phyloP scores from a whole-genome alignment of 1,140 invertebrate species.

The Drosophila tsacasi region DNA sequence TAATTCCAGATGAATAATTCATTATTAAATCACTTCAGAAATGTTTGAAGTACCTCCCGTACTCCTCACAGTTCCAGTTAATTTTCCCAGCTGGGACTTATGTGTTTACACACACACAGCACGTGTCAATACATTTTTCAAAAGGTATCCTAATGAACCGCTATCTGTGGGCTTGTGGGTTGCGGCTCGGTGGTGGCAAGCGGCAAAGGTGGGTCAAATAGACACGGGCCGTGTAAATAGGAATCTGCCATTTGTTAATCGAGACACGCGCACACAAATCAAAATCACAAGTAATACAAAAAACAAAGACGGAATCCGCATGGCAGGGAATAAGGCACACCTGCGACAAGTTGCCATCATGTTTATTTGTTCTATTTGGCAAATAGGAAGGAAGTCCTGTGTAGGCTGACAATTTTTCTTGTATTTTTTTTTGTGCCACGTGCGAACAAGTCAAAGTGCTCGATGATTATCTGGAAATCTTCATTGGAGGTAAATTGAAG shows the following conservation, averaged over 20 bases:
- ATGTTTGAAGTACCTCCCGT: neutral
- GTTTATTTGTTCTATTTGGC: slow-evolving; percentile 28
- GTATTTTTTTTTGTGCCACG: neutral
- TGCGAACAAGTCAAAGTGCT: slow-evolving; percentile 3
- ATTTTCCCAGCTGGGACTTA: slow-evolving; percentile 5
- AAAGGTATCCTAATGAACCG: slow-evolving; percentile 43
- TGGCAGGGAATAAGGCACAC: slow-evolving; percentile 36
- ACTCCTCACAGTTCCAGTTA: neutral
- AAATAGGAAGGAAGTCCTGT: neutral
- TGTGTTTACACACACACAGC: neutral
- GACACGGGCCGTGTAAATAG: slow-evolving; percentile 22
- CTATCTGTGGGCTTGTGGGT: slow-evolving; percentile 4
- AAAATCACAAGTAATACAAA: slow-evolving; percentile 45
- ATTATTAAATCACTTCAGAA: slow-evolving; percentile 8
- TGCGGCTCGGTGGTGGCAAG: slow-evolving; percentile 1
- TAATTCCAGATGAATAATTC: slow-evolving; percentile 3
- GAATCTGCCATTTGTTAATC: slow-evolving; percentile 51
- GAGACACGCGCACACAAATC: slow-evolving; percentile 51
- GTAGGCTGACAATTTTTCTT: slow-evolving; percentile 6
- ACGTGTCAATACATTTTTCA: slow-evolving; percentile 41
- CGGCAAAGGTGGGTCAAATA: slow-evolving; percentile 16
- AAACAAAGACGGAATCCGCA: slow-evolving; percentile 25
- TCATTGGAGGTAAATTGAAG: neutral
- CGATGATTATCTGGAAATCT: slow-evolving; percentile 28
- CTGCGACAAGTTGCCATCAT: slow-evolving; percentile 41